Evolutionary conservation across 1,140 invertebrate genomes (phyloP).

Genomic region (Lamellibrachia luymesi): DNA sequence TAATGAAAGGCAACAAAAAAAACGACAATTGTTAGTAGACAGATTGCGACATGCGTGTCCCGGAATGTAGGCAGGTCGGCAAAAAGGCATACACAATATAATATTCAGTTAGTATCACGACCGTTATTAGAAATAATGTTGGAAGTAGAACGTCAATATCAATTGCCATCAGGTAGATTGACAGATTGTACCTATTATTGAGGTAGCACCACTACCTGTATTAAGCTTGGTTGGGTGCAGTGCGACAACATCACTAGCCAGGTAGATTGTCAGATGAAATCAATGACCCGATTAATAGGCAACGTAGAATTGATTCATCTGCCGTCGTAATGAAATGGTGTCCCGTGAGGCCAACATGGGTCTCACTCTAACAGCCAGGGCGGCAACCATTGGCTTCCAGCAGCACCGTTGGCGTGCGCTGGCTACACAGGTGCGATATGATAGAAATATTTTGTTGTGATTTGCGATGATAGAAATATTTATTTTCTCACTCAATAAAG

Average conservation of each 20-base stretch:
- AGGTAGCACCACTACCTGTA: no score
- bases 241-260: not conserved
- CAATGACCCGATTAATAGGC: not conserved
- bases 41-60: no score
- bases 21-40: no score
- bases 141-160: not conserved
- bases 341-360: not conserved
- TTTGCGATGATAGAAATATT: no score
- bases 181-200: not conserved
- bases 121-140: not conserved
- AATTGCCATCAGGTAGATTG: not conserved
- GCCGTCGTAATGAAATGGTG: not conserved
- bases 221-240: not conserved
- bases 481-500: no score
- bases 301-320: not conserved
- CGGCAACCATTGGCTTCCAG: no score
- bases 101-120: no score
- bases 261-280: not conserved
- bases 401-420: not conserved
- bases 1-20: not conserved
- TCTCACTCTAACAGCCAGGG: not conserved
- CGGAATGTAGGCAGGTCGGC: not conserved
- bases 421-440: not conserved
- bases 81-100: not conserved
- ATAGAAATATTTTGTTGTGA: no score